phyloP scores from a whole-genome alignment of 2,888 invertebrate species.

The Apoda limacodes region DNA sequence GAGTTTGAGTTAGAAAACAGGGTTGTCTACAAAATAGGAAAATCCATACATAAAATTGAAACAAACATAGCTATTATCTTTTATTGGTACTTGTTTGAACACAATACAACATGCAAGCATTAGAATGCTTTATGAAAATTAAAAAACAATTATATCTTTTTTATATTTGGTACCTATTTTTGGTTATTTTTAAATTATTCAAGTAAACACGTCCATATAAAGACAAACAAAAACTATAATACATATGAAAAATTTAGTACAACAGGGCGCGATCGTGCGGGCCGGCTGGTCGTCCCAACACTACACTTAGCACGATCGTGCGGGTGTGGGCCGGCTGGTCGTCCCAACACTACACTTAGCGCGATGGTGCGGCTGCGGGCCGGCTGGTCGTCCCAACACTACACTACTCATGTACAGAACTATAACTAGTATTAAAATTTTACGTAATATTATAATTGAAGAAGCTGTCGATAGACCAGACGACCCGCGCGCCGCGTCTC shows the following conservation, averaged over 20 bases:
- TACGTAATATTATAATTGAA: constrained; percentile 30
- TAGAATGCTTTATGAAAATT: constrained; percentile 65
- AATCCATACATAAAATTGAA: too few species aligned
- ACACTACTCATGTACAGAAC: constrained; percentile 26
- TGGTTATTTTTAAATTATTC: constrained; percentile 65
- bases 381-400: constrained; percentile 20
- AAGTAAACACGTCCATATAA: constrained; percentile 62
- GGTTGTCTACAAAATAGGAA: too few species aligned
- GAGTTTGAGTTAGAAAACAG: too few species aligned
- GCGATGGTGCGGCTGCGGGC: constrained; percentile 13
- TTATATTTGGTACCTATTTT: constrained; percentile 70
- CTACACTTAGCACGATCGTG: constrained; percentile 20
- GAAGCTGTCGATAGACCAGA: constrained; percentile 23
- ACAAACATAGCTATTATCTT: constrained; percentile 45
- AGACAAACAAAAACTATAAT: constrained; percentile 66
- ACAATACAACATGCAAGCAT: constrained; percentile 72
- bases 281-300: constrained; percentile 25
- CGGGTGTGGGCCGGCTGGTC: constrained; percentile 8
- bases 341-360: constrained; percentile 26
- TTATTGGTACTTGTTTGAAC: constrained; percentile 66
- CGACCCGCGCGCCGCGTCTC: constrained; percentile 4
- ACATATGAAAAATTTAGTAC: constrained; percentile 64
- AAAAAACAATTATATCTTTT: constrained; percentile 64
- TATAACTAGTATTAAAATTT: constrained; percentile 30
- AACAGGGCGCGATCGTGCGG: constrained; percentile 45